phyloP scores from a whole-genome alignment of 2,797 vertebrate genomes.

The Bovichtus diacanthus region DNA sequence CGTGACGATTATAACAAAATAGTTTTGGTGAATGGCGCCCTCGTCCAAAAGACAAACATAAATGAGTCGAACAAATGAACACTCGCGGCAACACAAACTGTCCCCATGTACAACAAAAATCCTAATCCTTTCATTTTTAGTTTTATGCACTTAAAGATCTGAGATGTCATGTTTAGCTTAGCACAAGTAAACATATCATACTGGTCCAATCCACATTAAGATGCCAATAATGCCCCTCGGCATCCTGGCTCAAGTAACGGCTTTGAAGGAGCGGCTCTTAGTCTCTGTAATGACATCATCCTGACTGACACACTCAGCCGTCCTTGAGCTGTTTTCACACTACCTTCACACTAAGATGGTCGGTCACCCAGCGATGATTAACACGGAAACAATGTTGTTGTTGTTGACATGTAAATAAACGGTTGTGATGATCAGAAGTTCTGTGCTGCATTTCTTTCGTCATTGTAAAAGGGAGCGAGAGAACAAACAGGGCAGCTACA shows the following conservation, averaged over 20 bases:
- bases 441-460: neutral
- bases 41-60: neutral
- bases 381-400: neutral
- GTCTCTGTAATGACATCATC: slow-evolving; percentile 55
- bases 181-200: neutral
- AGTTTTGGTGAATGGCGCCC: neutral
- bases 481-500: neutral
- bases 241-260: slow-evolving; percentile 5
- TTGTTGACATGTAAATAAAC: neutral
- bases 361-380: neutral
- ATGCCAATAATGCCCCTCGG: slow-evolving; percentile 11
- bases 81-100: neutral
- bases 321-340: neutral
- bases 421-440: neutral
- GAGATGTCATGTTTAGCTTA: slow-evolving; percentile 2
- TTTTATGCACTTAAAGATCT: neutral
- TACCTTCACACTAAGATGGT: neutral
- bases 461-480: neutral
- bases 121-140: neutral
- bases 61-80: neutral
- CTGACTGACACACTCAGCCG: slow-evolving; percentile 9
- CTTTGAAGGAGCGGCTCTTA: slow-evolving; percentile 39
- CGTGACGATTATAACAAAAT: neutral
- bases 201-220: neutral
- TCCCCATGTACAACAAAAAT: neutral